phyloP scores from a whole-genome alignment of 2,797 vertebrate species.

The Galagoides demidoff region DNA sequence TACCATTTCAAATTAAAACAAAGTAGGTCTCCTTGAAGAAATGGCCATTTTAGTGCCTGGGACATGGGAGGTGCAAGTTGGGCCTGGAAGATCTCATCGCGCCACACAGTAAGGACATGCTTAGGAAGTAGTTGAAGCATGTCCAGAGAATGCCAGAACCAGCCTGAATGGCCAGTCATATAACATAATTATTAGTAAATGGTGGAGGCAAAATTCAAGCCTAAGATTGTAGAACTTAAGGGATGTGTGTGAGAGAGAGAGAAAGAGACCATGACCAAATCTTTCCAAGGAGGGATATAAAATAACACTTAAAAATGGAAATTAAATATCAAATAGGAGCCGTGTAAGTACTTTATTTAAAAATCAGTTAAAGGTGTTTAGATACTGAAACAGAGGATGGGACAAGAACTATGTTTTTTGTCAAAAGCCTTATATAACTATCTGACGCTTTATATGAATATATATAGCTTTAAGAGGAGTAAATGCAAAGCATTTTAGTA shows the following conservation, averaged over 20 bases:
- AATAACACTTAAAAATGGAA: background rate
- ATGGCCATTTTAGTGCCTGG: background rate
- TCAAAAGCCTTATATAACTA: background rate
- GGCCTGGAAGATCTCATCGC: background rate
- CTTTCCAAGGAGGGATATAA: too few species aligned
- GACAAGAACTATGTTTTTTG: background rate
- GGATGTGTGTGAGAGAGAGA: background rate
- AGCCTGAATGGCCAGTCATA: background rate
- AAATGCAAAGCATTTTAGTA: background rate
- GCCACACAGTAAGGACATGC: background rate
- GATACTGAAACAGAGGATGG: background rate
- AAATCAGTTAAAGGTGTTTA: background rate
- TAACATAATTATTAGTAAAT: background rate
- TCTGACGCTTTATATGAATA: background rate
- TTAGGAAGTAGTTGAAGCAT: too few species aligned
- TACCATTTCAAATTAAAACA: background rate
- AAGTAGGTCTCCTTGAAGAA: background rate
- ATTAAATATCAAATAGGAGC: background rate
- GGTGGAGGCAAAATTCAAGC: background rate
- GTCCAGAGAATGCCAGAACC: background rate
- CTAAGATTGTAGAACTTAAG: background rate
- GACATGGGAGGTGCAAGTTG: background rate
- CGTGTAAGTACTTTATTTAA: background rate
- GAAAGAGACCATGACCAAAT: background rate
- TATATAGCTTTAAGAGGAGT: background rate